Evolutionary conservation across 2,113 vertebrate genomes (phyloP), one percentile per base, ranked within the genome.

Genomic region (Oncorhynchus masou): DNA sequence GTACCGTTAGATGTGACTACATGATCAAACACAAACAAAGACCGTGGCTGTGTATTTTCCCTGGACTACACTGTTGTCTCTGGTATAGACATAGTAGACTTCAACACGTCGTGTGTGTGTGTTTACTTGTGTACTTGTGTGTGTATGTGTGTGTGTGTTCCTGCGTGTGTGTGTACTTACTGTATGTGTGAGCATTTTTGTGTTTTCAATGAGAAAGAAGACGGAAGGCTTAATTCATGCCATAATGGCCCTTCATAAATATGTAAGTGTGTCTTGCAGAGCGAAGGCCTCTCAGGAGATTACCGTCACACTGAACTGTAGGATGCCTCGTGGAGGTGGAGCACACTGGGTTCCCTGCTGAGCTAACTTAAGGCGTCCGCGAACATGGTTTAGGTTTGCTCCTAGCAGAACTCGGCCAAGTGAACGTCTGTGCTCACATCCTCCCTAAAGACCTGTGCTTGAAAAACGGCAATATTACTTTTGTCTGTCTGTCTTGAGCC

Each of bases 11-110:
- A 83, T 85, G 78, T 83, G 86, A 84, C 78, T 68, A 79, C 83
- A 66, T 75, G 65, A 49, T 49, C 84, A 88, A 88, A 90, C 84
- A 87, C 85, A 87, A 83, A 86, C 87, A 89, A 45, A 45, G 59
- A 83, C 83, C 78, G 5, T 22, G 59, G 19, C n/a, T 73, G 88
- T 82, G 88, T 80, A 80, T 86, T 82, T 77, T 85, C 84, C 87
- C 81, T 78, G 54, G 83, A 81, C 79, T 29, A 71, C 75, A 13
- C 75, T 54, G 4, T 75, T 73, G 80, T 84, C 79, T 85, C 83
- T 79, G 79, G 75, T 82, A 87, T 25, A 73, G 24, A 9, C 12
- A 57, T 19, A 62, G 59, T 57, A 57, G 13, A 57, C 54, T 45
- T 45, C 39, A 45, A 45, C 39, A 45, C 9, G 9, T 11, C 5